Base-by-base conservation (phyloP, 1,140 invertebrate species). In the Halictus rubicundus region DNA sequence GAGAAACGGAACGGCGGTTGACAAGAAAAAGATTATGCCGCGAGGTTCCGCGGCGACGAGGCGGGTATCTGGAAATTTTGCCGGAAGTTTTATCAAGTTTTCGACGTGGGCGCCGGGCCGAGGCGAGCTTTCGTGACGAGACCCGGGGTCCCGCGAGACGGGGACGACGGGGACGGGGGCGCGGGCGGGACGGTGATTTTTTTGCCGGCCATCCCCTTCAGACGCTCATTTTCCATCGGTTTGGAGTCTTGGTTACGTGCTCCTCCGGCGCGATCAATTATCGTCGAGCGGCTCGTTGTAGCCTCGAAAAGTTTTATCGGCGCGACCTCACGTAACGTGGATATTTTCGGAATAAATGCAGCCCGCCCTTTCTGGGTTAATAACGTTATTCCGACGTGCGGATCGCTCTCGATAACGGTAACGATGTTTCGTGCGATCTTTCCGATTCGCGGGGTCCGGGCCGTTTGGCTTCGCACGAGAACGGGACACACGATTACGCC, bases 61-160 rank as follows among this genome's bases (percentile, higher is more conserved):
- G 61, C 80, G 39, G 69, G 39, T 63, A 49, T 75, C 66, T 39
- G 57, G 61, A 78, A 82, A 74, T 85, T 69, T 85, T 65, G 65
- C 14, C 73, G 37, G 49, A 71, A 85, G 82, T 81, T 81, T 84
- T 79, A 82, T 82, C 80, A 79, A 82, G 74, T 83, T 81, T 72
- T 72, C 82, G 82, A 72, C 57, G 57, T 42, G 66, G 46, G 60
- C 42, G 42, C 52, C 61, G 1, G 0, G 14, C 54, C 19, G 76
- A 32, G 19, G 61, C 8, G 61, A 64, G 61, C 19, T 19, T 19
- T 69, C 23, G 63, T 21, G 63, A 16, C 16, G 46, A 27, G 37
- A 25, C n/a, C 9, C 32, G 16, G 23, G 42, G 0, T 46, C 42
- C 42, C 16, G 49, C 0, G 21, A 21, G 21, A 57, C 21, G 21